A percentile compares a stretch with the other conserved stretches of the same genome.
Evolutionary conservation across 2,888 invertebrate genomes (phyloP).

Genomic region (Hoplodrina blanda): DNA sequence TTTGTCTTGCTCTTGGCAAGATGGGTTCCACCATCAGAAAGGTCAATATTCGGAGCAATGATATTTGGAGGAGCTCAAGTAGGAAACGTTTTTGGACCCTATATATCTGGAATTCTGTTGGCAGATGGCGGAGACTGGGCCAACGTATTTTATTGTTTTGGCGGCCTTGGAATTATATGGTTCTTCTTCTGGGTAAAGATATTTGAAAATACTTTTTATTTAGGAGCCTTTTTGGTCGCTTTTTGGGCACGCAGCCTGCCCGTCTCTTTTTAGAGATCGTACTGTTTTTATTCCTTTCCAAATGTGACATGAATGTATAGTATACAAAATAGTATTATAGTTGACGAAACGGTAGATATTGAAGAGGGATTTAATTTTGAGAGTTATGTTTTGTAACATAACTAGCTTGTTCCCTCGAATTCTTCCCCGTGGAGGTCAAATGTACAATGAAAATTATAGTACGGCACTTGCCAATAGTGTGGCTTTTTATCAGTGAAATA

Average conservation of each 20-base stretch:
- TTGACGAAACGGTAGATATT: neutral
- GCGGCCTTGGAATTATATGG: conserved; percentile 89
- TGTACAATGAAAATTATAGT: too few relatives aligned
- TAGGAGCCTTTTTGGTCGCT: neutral
- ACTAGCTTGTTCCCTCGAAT: too few relatives aligned
- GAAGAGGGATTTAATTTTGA: neutral
- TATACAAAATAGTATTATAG: neutral
- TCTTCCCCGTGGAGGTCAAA: too few relatives aligned
- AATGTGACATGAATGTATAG: conserved; percentile 32
- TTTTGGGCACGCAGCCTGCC: too few relatives aligned
- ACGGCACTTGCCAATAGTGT: too few relatives aligned
- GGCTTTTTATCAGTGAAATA: too few relatives aligned
- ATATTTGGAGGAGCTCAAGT: conserved; percentile 91
- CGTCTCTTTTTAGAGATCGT: too few relatives aligned
- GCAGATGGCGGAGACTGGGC: conserved; percentile 89
- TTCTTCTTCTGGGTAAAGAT: conserved; percentile 86
- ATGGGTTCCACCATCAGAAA: conserved; percentile 91
- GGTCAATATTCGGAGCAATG: conserved; percentile 90
- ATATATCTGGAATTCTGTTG: conserved; percentile 85
- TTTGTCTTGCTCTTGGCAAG: conserved; percentile 91
- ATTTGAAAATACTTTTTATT: conserved; percentile 25
- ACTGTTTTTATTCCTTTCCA: neutral
- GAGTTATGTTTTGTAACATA: neutral
- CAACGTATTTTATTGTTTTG: conserved; percentile 91
- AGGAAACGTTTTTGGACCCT: conserved; percentile 89